These are phyloP conservation scores for Brachyopa scutellaris DNA, from an alignment of 2,888 invertebrate species.

Conservation along the genomic window DNA sequence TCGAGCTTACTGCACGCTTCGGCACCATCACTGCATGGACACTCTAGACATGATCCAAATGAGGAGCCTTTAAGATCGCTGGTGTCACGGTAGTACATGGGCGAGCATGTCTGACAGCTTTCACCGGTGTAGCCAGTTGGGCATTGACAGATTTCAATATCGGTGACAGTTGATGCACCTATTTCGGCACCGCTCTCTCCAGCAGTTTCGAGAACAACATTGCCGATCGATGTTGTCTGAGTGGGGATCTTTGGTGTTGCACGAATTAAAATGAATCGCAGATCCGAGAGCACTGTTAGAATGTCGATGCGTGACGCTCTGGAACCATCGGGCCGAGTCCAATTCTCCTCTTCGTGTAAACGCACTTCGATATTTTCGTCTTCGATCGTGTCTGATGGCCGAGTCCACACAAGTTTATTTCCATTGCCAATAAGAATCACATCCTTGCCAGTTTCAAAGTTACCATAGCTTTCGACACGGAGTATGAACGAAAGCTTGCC, in stretches of 20 bases:
- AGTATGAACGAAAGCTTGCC: slow-evolving; percentile 90
- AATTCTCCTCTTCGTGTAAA: slow-evolving; percentile 87
- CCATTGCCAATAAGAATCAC: slow-evolving; percentile 91
- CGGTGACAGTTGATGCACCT: slow-evolving; percentile 85
- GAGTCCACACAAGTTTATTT: slow-evolving; percentile 88
- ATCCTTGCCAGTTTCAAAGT: slow-evolving; percentile 87
- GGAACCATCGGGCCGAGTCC: slow-evolving; percentile 84
- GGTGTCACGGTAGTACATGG: slow-evolving; percentile 88
- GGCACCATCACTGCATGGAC: slow-evolving; percentile 89
- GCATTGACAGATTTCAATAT: slow-evolving; percentile 93
- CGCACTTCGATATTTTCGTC: slow-evolving; percentile 83
- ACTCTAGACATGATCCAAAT: slow-evolving; percentile 83
- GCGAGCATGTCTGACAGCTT: slow-evolving; percentile 90
- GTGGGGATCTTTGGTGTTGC: slow-evolving; percentile 87
- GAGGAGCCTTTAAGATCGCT: slow-evolving; percentile 79
- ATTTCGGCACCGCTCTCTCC: slow-evolving; percentile 82
- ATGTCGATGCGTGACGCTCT: slow-evolving; percentile 91
- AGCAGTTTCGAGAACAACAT: slow-evolving; percentile 93
- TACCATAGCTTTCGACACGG: slow-evolving; percentile 85
- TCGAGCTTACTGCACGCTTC: slow-evolving; percentile 85
- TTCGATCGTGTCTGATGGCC: slow-evolving; percentile 74
- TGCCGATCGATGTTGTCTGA: slow-evolving; percentile 86
- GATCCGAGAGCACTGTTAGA: slow-evolving; percentile 91
- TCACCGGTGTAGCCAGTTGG: slow-evolving; percentile 91
- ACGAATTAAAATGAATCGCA: slow-evolving; percentile 91